Percentiles rank a stretch among this genome's conserved stretches.
phyloP scores from a whole-genome alignment of 1,140 invertebrate species.

The Eriocheir sinensis region DNA sequence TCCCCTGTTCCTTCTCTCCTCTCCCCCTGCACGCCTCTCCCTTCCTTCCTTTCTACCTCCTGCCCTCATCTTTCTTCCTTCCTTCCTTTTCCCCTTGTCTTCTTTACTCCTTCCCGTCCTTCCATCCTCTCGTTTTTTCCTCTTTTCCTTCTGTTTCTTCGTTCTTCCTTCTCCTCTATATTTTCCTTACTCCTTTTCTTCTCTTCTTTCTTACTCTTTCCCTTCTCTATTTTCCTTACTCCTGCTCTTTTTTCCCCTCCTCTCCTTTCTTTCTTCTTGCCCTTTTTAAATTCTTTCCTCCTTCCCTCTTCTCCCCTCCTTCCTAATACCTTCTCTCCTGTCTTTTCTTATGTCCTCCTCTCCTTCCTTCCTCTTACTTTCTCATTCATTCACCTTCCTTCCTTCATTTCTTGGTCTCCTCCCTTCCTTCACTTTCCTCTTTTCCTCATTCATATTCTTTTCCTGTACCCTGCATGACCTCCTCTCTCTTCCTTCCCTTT shows the following conservation, averaged over 20 bases:
- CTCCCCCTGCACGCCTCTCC: background rate
- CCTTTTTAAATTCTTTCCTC: background rate
- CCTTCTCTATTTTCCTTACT: background rate
- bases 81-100: background rate
- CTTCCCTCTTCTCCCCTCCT: background rate
- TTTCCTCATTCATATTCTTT: too few species aligned
- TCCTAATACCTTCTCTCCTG: background rate
- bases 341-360: too few species aligned
- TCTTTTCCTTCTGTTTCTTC: too few species aligned
- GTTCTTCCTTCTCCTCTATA: background rate
- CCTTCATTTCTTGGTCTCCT: too few species aligned
- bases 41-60: background rate
- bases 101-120: background rate
- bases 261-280: background rate
- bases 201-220: background rate
- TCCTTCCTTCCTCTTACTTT: too few species aligned
- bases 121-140: background rate
- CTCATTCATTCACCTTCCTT: too few species aligned
- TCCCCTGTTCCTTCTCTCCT: background rate
- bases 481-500: too few species aligned
- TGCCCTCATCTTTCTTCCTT: background rate
- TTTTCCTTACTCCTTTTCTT: background rate
- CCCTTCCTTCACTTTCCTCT: too few species aligned
- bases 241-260: background rate
- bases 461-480: too few species aligned